These are phyloP conservation scores for Luffia ferchaultella DNA, from an alignment of 2,888 invertebrate species.

Conservation along the genomic window DNA sequence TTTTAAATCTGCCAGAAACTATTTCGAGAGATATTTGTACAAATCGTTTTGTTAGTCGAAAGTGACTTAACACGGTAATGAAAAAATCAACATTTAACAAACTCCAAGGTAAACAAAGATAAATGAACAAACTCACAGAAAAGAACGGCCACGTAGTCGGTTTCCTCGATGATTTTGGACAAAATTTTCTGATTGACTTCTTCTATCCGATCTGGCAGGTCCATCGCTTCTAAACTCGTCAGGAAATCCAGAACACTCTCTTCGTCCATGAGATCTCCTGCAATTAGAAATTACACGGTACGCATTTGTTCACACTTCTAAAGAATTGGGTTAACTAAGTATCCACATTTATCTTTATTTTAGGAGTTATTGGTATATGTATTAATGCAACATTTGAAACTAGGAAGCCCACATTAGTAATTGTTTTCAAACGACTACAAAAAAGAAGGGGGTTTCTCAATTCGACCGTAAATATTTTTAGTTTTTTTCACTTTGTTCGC, in stretches of 20 bases:
- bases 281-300: constrained; percentile 21
- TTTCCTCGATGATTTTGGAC: constrained; percentile 89
- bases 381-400: too few relatives aligned
- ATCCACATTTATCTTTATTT: too few relatives aligned
- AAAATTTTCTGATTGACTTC: constrained; percentile 93
- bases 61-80: constrained; percentile 36
- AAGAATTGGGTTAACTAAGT: too few relatives aligned
- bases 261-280: constrained; percentile 95
- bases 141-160: constrained; percentile 90
- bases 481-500: too few relatives aligned
- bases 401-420: too few relatives aligned
- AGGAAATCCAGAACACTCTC: constrained; percentile 92
- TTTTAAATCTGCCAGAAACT: background rate
- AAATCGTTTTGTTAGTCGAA: constrained; percentile 41
- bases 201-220: constrained; percentile 93
- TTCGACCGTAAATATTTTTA: too few relatives aligned
- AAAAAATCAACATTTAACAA: constrained; percentile 26
- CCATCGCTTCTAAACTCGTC: constrained; percentile 94
- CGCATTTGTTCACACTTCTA: too few relatives aligned
- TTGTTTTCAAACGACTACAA: too few relatives aligned
- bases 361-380: too few relatives aligned
- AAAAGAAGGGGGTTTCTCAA: too few relatives aligned
- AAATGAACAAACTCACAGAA: constrained; percentile 81
- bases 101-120: background rate
- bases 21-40: background rate